Evolutionary conservation across 1,140 invertebrate species (phyloP).

Genomic region (Bombyx mori): DNA sequence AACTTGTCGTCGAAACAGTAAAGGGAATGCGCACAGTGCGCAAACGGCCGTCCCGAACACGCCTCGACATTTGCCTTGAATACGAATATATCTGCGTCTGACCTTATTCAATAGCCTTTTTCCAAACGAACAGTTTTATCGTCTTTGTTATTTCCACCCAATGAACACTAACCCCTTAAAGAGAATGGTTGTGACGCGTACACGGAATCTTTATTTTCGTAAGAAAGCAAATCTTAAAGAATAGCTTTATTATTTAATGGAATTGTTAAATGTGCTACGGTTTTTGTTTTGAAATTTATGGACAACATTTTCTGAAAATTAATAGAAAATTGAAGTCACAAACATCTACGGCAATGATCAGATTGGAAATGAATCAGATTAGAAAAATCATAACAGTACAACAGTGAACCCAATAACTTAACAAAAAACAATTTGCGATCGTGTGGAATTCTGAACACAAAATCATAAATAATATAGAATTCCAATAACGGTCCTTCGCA

Average conservation of each 20-base stretch:
- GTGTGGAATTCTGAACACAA: no score
- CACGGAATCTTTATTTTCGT: constrained; percentile 27
- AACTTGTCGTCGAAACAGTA: constrained; percentile 25
- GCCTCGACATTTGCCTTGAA: constrained; percentile 49
- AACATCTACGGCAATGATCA: no score
- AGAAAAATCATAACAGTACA: no score
- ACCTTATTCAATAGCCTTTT: constrained; percentile 66
- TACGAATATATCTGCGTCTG: constrained; percentile 55
- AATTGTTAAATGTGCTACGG: neutral
- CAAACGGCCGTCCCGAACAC: constrained; percentile 41
- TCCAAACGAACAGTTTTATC: constrained; percentile 64
- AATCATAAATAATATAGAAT: no score
- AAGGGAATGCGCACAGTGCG: constrained; percentile 45
- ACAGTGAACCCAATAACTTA: no score
- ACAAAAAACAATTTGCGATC: no score
- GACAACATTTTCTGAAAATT: no score
- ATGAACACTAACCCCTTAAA: constrained; percentile 59
- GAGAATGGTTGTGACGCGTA: constrained; percentile 50
- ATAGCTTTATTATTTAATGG: constrained; percentile 1
- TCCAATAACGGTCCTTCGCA: no score
- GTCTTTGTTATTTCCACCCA: constrained; percentile 66
- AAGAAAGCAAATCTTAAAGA: constrained; percentile 19
- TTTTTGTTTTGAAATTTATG: neutral
- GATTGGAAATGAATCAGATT: no score
- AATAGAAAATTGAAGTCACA: no score